Percentiles rank a stretch among this genome's conserved stretches.
Conservation (phyloP, 2,797 vertebrate genomes). For the Anguilla marmorata region DNA sequence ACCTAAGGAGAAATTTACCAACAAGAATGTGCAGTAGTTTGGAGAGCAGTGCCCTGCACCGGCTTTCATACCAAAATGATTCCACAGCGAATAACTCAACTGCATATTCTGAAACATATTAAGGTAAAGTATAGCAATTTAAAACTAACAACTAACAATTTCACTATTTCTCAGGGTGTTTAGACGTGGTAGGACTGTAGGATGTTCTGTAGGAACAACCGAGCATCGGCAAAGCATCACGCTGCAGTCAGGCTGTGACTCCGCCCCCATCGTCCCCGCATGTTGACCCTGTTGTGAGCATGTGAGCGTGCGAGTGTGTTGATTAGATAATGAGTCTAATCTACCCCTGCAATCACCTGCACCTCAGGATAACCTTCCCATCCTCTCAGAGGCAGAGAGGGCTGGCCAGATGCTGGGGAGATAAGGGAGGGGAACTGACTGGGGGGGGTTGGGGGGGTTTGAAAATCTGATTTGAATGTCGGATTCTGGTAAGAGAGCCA, state of each 20-base stretch:
- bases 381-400: slow-evolving; percentile 53
- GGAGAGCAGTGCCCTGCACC: background rate
- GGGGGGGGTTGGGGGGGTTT: slow-evolving; percentile 34
- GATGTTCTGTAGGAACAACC: background rate
- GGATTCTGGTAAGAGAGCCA: slow-evolving; percentile 47
- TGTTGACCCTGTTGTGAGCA: background rate
- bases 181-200: background rate
- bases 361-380: slow-evolving; percentile 58
- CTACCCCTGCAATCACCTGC: slow-evolving; percentile 41
- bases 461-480: slow-evolving; percentile 50
- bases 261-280: slow-evolving; percentile 16
- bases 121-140: no score
- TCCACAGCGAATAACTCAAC: slow-evolving; percentile 32
- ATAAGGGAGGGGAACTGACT: slow-evolving; percentile 29
- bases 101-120: slow-evolving; percentile 21
- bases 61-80: slow-evolving; percentile 26
- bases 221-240: background rate
- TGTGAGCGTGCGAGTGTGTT: slow-evolving; percentile 34
- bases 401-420: slow-evolving; percentile 37
- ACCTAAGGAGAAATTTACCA: background rate
- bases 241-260: slow-evolving; percentile 12
- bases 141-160: background rate
- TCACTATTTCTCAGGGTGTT: background rate
- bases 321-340: slow-evolving; percentile 55
- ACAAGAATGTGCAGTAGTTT: background rate